Conservation (phyloP, 2,797 vertebrate species). For the Gila robusta region DNA sequence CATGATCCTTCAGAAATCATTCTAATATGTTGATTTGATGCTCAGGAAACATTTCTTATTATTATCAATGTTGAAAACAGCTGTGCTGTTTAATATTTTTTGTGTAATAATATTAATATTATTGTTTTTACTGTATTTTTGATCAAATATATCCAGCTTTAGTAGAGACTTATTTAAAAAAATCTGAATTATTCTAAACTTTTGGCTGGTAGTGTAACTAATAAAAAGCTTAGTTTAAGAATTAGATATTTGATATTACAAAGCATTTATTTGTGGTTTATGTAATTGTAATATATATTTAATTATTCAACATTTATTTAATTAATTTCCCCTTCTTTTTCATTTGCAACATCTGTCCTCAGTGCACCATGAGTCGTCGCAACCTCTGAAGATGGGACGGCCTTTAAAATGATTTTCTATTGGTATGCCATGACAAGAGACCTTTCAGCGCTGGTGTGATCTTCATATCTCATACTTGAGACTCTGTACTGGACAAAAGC, state of each 20-base stretch:
- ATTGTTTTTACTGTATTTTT: neutral
- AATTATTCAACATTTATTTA: neutral
- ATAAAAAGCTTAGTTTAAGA: neutral
- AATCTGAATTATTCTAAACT: neutral
- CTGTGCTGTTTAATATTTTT: neutral
- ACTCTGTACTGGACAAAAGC: slow-evolving; percentile 5
- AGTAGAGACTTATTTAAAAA: neutral
- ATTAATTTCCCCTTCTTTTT: neutral
- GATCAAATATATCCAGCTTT: neutral
- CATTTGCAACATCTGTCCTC: slow-evolving; percentile 26
- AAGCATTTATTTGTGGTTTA: neutral
- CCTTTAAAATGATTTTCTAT: slow-evolving; percentile 72
- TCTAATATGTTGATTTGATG: neutral
- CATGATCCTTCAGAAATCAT: neutral
- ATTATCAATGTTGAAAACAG: neutral
- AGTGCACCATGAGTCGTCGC: slow-evolving; percentile 73
- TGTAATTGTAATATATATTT: neutral
- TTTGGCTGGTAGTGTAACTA: neutral
- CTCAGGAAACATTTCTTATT: neutral
- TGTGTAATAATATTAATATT: neutral
- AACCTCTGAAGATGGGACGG: slow-evolving; percentile 69
- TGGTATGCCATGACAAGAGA: neutral
- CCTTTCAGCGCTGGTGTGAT: neutral
- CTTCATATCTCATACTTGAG: slow-evolving; percentile 25
- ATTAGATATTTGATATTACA: neutral